Evolutionary conservation across 2,113 vertebrate species (phyloP).

Genomic region (Heptranchias perlo): DNA sequence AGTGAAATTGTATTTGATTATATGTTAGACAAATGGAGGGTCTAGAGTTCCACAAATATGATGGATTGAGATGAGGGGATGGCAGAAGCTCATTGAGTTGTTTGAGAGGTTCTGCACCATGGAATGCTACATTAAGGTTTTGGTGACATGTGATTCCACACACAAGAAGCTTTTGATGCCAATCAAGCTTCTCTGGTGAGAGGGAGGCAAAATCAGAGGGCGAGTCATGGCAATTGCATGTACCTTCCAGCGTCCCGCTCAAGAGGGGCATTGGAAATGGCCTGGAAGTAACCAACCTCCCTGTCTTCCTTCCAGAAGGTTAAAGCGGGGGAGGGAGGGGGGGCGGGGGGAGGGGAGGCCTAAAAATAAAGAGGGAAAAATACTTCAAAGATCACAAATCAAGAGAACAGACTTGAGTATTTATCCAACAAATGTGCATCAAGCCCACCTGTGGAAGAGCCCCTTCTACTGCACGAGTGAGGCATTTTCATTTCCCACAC

Average conservation of each 20-base stretch:
- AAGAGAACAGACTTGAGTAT: neutral
- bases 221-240: neutral
- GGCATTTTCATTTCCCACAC: neutral
- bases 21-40: neutral
- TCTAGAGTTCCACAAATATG: neutral
- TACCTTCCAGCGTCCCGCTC: neutral
- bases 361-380: neutral
- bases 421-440: neutral
- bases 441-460: neutral
- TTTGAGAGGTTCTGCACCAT: neutral
- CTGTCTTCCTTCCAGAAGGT: neutral
- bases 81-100: neutral
- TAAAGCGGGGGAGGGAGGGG: neutral
- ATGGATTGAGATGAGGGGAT: neutral
- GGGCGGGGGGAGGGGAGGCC: neutral
- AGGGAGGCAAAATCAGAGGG: neutral
- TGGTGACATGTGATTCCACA: neutral
- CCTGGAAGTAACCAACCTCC: no score
- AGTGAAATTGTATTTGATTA: slow-evolving; percentile 13
- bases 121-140: neutral
- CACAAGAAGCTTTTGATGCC: neutral
- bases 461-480: neutral
- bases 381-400: neutral
- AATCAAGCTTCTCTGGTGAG: neutral
- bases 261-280: no score